phyloP scores from a whole-genome alignment of 2,888 invertebrate genomes.

The Pristionchus entomophagus region DNA sequence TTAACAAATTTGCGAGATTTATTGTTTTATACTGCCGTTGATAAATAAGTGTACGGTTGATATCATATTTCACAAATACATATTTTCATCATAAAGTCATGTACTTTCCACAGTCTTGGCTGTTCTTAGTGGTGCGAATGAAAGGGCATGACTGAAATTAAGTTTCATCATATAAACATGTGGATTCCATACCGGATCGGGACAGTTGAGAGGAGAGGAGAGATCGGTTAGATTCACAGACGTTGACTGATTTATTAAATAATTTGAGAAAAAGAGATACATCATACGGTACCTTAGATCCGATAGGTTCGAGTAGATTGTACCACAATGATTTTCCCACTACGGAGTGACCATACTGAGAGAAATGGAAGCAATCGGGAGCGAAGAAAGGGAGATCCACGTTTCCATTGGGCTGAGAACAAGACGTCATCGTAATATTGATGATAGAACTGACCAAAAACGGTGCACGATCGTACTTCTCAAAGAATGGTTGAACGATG shows the following conservation, averaged over 20 bases:
- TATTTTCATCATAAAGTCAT: no score
- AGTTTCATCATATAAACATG: no score
- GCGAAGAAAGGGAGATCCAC: constrained; percentile 65
- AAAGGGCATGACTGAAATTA: constrained; percentile 57
- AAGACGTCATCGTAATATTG: no score
- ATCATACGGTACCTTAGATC: constrained; percentile 4
- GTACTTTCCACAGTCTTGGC: constrained; percentile 52
- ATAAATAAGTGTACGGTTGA: no score
- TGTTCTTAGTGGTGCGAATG: constrained; percentile 63
- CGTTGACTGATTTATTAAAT: no score
- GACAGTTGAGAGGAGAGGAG: constrained; percentile 52
- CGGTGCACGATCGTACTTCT: constrained; percentile 59
- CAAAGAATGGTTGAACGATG: constrained; percentile 70
- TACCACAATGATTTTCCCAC: no score
- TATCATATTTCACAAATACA: no score
- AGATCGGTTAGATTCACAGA: constrained; percentile 55
- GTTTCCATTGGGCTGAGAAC: constrained; percentile 56
- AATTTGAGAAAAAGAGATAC: no score
- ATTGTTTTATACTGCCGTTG: no score
- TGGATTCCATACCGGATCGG: constrained; percentile 52
- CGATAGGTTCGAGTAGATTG: constrained; percentile 43
- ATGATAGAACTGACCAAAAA: no score
- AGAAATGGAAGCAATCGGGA: constrained; percentile 69
- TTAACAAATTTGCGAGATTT: no score
- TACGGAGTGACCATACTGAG: no score